Evolutionary conservation across 2,797 vertebrate species (phyloP), one percentile per base, ranked within the genome.

Genomic region (Gallirallus australis): DNA sequence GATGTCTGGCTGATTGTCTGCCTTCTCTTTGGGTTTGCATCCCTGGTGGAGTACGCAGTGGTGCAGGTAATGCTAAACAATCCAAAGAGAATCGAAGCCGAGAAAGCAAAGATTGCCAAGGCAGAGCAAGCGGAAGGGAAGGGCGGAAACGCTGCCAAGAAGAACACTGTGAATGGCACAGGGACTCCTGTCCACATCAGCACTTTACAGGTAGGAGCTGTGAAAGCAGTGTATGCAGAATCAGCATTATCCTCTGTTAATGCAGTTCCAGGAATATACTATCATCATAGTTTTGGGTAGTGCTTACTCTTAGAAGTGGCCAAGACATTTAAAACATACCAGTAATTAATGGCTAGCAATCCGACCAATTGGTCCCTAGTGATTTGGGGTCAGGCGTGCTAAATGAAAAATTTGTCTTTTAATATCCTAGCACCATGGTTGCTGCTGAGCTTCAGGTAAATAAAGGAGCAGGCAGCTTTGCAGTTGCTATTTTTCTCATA

Each of bases 1-100:
- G 99, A 99, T 65, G 98, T 99, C 81, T 99, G 99, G 99, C 98
- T 99, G 93, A 99, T 99, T 52, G 98, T 99, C n/a, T 99, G 99
- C 96, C 98, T 99, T 96, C 99, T 99, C 97, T 99, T 99, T 45
- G 99, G 99, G 37, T 99, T 99, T 63, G 99, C 99, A 53, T 99
- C 99, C 0, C 97, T 99, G 97, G 99, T 99, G 95, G 99, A 99
- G 94, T 99, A 99, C 25, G 99, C 99, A 0, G 99, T 99, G 47
- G 99, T 99, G 85, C 99, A 99, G 97, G 99, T 99, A 96, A 99
- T 99, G 98, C 97, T 99, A 92, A 99, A 99, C 97, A 99, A 99
- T 96, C 99, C 99, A 59, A 99, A 99, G 94, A 99, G 98, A 94
- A 98, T 99, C 19, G 99, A 99, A 98, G 99, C 99, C 0, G 99